phyloP scores from a whole-genome alignment of 1,140 invertebrate genomes.

The Eubasilissa regina region DNA sequence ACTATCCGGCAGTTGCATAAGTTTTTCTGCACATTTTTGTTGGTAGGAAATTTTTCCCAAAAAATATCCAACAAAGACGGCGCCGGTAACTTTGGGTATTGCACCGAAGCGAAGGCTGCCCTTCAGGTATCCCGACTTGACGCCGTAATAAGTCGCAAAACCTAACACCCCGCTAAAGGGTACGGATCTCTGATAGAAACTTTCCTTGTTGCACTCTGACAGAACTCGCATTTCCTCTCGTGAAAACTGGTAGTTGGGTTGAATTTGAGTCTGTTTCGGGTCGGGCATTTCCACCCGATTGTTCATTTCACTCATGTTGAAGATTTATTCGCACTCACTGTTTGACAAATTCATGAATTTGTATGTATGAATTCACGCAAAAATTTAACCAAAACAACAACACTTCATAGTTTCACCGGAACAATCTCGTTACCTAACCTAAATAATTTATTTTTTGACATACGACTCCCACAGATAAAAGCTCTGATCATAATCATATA shows the following conservation, averaged over 20 bases:
- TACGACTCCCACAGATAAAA: slow-evolving; percentile 25
- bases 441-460: slow-evolving; percentile 39
- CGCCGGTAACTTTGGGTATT: slow-evolving; percentile 74
- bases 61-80: slow-evolving; percentile 76
- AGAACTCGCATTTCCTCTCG: slow-evolving; percentile 75
- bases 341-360: too few species aligned
- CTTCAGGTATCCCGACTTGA: slow-evolving; percentile 69
- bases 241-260: slow-evolving; percentile 67
- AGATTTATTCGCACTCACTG: background rate
- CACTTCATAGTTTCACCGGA: slow-evolving; percentile 4
- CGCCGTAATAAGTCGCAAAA: slow-evolving; percentile 72
- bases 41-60: slow-evolving; percentile 81
- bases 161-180: slow-evolving; percentile 74
- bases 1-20: slow-evolving; percentile 75
- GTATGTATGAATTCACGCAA: background rate
- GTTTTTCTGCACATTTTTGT: slow-evolving; percentile 76
- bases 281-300: background rate
- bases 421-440: slow-evolving; percentile 34
- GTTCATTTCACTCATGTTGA: slow-evolving; percentile 14
- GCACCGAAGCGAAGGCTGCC: slow-evolving; percentile 72
- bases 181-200: slow-evolving; percentile 77
- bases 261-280: background rate
- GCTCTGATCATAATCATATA: too few species aligned
- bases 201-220: slow-evolving; percentile 77
- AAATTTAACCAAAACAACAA: slow-evolving; percentile 32